Base-by-base conservation (phyloP, 2,113 vertebrate genomes). In the Epinephelus fuscoguttatus region DNA sequence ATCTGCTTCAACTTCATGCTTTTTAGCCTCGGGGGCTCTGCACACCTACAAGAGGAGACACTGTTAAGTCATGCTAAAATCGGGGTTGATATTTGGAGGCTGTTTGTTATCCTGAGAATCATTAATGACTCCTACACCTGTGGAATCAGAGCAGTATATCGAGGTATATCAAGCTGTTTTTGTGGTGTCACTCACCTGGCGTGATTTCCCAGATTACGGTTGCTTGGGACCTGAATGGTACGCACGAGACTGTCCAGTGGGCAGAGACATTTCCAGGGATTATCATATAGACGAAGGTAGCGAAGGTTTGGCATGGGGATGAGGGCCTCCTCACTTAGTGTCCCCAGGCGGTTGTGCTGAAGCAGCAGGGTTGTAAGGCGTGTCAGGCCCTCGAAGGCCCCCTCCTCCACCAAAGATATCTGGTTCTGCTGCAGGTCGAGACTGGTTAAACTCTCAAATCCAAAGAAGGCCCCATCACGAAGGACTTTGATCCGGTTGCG, bases 381-480 rank as follows among this genome's bases (percentile, higher is more conserved):
- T 53, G 62, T 95, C 86, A 99, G 94, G 50, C 97, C 97, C 27
- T 93, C 94, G 92, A 99, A 99, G 25, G 97, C 96, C 7, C 94
- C 95, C 0, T 93, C 96, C 66, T 97, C 97, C 52, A 99, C 96
- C 82, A 96, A 95, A 63, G 95, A 92, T 86, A 99, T 97, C 64
- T 96, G 95, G 60, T 99, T 99, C 90, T 98, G 97, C 81, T 99
- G 98, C 78, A 99, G 95, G 94, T 99, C 98, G 87, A 99, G 87
- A 81, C 95, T 99, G 81, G 92, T 96, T 75, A 99, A 88, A 64
- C 80, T 67, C 76, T 89, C 84, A 11, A 89, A 95, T 47, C 92
- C 91, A 6, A 52, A 15, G 53, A 95, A 93, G 61, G 88, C 77
- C 4, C 89, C 79, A 12, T 92, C 84, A 6, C 23, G 90, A 8